Evolutionary conservation across 1,140 invertebrate species (phyloP).

Genomic region (Ectropis grisescens): DNA sequence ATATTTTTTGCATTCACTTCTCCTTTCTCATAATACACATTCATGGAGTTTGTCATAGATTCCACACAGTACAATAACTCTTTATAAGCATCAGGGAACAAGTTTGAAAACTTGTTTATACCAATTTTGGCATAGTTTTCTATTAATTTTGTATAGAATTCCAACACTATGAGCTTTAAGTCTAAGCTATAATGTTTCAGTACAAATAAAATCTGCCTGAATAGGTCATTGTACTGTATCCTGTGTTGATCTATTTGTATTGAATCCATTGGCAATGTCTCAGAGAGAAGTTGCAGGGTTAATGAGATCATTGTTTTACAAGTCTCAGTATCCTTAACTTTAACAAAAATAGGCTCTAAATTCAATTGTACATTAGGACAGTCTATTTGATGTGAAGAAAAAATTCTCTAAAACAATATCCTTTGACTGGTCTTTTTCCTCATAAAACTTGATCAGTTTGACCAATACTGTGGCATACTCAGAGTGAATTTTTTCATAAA

Average conservation of each 20-base stretch:
- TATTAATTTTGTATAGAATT: constrained; percentile 50
- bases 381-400: constrained; percentile 46
- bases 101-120: constrained; percentile 21
- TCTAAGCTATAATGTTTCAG: constrained; percentile 46
- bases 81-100: constrained; percentile 24
- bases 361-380: constrained; percentile 59
- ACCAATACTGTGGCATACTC: constrained; percentile 61
- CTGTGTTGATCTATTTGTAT: constrained; percentile 20
- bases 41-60: constrained; percentile 24
- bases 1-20: constrained; percentile 38
- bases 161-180: constrained; percentile 42
- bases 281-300: constrained; percentile 35
- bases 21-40: constrained; percentile 35
- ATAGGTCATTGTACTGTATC: constrained; percentile 17
- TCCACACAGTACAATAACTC: constrained; percentile 29
- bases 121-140: constrained; percentile 28
- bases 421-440: constrained; percentile 19
- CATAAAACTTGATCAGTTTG: constrained; percentile 53
- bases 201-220: constrained; percentile 32
- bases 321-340: constrained; percentile 34
- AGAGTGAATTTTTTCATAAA: constrained; percentile 55
- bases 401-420: constrained; percentile 45
- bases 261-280: constrained; percentile 34
- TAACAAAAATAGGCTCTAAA: constrained; percentile 57
- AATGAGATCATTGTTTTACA: constrained; percentile 47